Percentiles rank a stretch among this genome's conserved stretches.
Evolutionary conservation across 2,888 invertebrate species (phyloP).

Genomic region (Ormyrus rosae): DNA sequence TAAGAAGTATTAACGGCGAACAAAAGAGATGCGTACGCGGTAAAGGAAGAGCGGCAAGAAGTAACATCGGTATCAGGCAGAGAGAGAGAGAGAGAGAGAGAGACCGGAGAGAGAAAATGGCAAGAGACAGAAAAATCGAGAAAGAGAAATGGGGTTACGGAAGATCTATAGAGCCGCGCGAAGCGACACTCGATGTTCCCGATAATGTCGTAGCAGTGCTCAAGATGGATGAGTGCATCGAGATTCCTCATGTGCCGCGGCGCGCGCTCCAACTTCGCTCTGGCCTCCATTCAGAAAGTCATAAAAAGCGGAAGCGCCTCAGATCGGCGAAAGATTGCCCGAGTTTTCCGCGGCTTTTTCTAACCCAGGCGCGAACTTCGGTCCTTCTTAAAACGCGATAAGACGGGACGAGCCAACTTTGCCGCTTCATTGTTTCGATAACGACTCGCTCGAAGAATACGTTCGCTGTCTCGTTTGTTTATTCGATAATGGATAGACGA

Average conservation of each 20-base stretch:
- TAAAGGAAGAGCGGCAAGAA: neutral
- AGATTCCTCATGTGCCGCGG: conserved; percentile 20
- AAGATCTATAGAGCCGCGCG: conserved; percentile 53
- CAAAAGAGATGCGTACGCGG: neutral
- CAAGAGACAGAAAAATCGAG: conserved; percentile 15
- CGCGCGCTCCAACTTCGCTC: conserved; percentile 36
- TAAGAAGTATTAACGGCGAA: conserved; percentile 34
- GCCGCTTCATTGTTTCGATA: too few relatives aligned
- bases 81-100: conserved; percentile 8
- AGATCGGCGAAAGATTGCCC: conserved; percentile 52
- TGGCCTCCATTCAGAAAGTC: conserved; percentile 54
- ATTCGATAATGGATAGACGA: too few relatives aligned
- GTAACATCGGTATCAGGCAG: conserved; percentile 12
- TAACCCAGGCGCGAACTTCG: neutral
- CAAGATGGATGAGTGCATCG: conserved; percentile 56
- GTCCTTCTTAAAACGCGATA: neutral
- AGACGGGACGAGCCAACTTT: too few relatives aligned
- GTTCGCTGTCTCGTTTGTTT: too few relatives aligned
- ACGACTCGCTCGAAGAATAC: too few relatives aligned
- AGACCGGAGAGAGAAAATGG: neutral
- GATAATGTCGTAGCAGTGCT: conserved; percentile 55
- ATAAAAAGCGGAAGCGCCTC: conserved; percentile 39
- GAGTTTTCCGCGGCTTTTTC: conserved; percentile 21
- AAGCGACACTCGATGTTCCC: conserved; percentile 56
- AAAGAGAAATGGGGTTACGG: conserved; percentile 50